Evolutionary conservation across 1,140 invertebrate species (phyloP).

Genomic region (Drosophila yakuba): DNA sequence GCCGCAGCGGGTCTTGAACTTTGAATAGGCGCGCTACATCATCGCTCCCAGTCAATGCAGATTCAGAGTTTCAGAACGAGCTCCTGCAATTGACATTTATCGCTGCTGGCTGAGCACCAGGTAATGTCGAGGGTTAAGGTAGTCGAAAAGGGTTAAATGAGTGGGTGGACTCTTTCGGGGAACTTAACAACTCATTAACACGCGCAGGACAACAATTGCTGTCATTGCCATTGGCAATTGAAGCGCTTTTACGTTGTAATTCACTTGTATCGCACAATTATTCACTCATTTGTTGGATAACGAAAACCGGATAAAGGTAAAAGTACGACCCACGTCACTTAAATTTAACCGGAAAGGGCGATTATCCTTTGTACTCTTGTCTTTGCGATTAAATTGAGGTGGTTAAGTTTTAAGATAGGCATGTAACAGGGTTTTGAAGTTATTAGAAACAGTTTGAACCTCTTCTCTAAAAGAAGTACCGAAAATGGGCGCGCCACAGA

Average conservation of each 20-base stretch:
- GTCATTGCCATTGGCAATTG: conserved; percentile 45
- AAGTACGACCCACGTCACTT: conserved; percentile 55
- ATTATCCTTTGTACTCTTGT: conserved; percentile 15
- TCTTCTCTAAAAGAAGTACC: background rate
- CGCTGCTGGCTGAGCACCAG: conserved; percentile 54
- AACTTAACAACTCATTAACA: conserved; percentile 81
- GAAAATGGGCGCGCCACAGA: background rate
- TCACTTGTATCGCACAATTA: conserved; percentile 56
- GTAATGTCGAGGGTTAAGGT: conserved; percentile 32
- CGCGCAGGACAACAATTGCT: conserved; percentile 66
- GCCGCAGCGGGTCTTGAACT: conserved; percentile 48
- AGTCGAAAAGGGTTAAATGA: background rate
- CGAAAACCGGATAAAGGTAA: conserved; percentile 27
- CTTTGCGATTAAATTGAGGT: conserved; percentile 16
- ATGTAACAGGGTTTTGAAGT: background rate
- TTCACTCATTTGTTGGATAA: conserved; percentile 45
- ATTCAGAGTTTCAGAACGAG: conserved; percentile 20
- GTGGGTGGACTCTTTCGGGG: conserved; percentile 45
- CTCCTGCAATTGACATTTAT: conserved; percentile 76
- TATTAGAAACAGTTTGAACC: background rate
- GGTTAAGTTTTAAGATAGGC: background rate
- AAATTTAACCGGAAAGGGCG: conserved; percentile 48
- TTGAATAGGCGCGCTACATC: conserved; percentile 23
- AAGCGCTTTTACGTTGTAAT: conserved; percentile 59
- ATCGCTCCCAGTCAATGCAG: conserved; percentile 5